These are phyloP conservation scores for Forbesichthys agassizii DNA, from an alignment of 2,113 vertebrate genomes.

Conservation along the genomic window DNA sequence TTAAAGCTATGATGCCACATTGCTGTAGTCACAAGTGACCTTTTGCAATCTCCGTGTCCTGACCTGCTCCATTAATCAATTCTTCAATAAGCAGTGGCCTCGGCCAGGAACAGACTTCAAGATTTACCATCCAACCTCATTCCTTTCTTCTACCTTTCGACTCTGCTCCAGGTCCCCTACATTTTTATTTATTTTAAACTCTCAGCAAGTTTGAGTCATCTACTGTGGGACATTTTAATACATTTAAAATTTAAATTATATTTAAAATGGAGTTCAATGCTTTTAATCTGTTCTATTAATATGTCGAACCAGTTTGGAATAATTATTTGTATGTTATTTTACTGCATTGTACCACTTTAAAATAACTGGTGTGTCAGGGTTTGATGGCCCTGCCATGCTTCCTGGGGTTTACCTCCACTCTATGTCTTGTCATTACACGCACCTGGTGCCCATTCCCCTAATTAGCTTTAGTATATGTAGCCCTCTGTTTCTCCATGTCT, in stretches of 20 bases:
- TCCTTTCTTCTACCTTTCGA: neutral
- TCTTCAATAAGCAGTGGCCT: slow-evolving; percentile 30
- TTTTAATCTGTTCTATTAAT: too few relatives aligned
- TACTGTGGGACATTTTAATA: neutral
- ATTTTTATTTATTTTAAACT: neutral
- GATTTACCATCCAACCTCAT: neutral
- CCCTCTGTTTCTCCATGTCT: too few relatives aligned
- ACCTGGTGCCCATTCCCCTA: too few relatives aligned
- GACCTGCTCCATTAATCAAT: slow-evolving; percentile 49
- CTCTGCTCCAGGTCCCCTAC: neutral
- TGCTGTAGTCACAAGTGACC: slow-evolving; percentile 31
- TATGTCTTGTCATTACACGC: too few relatives aligned
- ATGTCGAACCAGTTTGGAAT: too few relatives aligned
- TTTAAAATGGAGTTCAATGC: neutral
- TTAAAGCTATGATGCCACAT: too few relatives aligned
- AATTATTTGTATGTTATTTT: too few relatives aligned
- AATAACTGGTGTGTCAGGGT: too few relatives aligned
- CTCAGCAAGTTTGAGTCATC: neutral
- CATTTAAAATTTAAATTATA: neutral
- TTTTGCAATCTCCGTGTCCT: slow-evolving; percentile 28
- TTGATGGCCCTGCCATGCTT: too few relatives aligned
- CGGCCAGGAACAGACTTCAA: neutral
- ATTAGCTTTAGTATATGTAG: too few relatives aligned
- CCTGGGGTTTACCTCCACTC: too few relatives aligned
- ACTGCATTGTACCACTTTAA: too few relatives aligned